A percentile compares a stretch with the other conserved stretches of the same genome.
Conservation (phyloP, 1,140 invertebrate species). For the Panulirus ornatus region DNA sequence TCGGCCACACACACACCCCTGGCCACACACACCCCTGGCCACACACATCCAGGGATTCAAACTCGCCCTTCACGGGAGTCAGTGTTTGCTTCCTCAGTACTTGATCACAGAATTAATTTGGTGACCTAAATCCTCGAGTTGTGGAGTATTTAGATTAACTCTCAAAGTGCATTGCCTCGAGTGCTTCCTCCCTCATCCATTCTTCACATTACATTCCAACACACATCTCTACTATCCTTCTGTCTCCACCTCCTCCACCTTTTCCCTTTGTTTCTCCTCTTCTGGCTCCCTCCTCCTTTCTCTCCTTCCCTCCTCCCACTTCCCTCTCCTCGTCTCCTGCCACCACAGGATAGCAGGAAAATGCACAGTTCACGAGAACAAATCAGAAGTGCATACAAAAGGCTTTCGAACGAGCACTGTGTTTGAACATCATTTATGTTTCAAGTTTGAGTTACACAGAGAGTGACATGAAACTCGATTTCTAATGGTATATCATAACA, state of each 20-base stretch:
- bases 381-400: no score
- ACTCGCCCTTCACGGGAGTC: background rate
- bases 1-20: background rate
- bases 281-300: background rate
- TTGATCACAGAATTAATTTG: conserved; percentile 11
- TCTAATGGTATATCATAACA: no score
- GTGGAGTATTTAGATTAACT: background rate
- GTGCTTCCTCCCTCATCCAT: background rate
- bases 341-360: no score
- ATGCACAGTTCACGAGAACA: no score
- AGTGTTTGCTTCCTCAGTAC: background rate
- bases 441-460: no score
- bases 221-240: background rate
- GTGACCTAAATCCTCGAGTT: background rate
- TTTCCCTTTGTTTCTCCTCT: background rate
- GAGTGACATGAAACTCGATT: no score
- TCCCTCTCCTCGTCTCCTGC: background rate
- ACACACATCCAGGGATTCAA: background rate
- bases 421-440: no score
- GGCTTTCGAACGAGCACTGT: no score
- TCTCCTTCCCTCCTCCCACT: background rate
- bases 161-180: background rate
- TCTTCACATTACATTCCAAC: background rate
- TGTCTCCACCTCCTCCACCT: background rate
- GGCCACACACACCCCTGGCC: background rate